These are phyloP conservation scores for Boloria selene DNA, from an alignment of 2,888 invertebrate species.

Conservation along the genomic window DNA sequence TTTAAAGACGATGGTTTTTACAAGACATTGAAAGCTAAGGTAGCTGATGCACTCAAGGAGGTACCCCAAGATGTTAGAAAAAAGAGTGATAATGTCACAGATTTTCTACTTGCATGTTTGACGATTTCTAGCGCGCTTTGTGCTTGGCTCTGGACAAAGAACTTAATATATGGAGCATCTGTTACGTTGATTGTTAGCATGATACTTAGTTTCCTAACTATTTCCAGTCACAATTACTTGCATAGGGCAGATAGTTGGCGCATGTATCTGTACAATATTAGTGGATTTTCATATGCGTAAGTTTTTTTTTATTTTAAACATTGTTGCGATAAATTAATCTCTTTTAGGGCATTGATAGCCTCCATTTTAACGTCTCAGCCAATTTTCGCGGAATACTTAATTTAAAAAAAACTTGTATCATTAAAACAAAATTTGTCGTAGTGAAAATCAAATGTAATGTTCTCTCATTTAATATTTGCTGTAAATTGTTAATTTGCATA, in stretches of 20 bases:
- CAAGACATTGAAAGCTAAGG: conserved; percentile 85
- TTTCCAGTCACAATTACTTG: conserved; percentile 90
- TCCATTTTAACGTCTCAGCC: no score
- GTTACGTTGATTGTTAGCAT: conserved; percentile 54
- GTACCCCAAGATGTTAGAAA: conserved; percentile 65
- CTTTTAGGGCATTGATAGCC: no score
- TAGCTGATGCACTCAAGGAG: conserved; percentile 77
- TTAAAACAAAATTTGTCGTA: no score
- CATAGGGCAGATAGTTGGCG: conserved; percentile 90
- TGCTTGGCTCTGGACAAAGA: conserved; percentile 60
- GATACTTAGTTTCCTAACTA: conserved; percentile 66
- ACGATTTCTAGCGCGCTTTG: conserved; percentile 54
- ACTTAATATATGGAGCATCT: conserved; percentile 52
- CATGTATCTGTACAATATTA: conserved; percentile 90
- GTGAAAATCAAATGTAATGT: no score
- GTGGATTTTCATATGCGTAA: conserved; percentile 84
- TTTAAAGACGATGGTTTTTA: conserved; percentile 90
- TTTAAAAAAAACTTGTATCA: no score
- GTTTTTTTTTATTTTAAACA: conserved; percentile 39
- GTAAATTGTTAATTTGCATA: not conserved
- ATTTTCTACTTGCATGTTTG: conserved; percentile 54
- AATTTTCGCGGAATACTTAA: no score
- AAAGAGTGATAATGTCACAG: conserved; percentile 63
- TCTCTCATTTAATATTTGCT: no score
- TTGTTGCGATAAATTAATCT: no score